These are phyloP conservation scores for Rhimphoctona megacephalus DNA, from an alignment of 2,888 invertebrate genomes.

Conservation along the genomic window DNA sequence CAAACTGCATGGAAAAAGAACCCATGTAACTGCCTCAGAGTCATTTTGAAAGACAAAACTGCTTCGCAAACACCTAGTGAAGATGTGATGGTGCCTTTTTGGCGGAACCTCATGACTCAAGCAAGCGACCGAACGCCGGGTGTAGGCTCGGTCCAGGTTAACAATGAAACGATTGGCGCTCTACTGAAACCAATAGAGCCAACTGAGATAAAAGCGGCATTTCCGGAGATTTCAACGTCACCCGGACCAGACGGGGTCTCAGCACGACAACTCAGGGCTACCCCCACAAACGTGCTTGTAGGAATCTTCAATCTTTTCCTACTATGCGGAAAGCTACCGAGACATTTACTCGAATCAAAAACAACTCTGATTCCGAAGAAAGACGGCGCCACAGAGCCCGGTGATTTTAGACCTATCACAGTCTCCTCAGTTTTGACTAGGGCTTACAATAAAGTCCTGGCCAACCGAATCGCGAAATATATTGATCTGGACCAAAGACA, in stretches of 20 bases:
- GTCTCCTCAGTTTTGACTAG: conserved; percentile 63
- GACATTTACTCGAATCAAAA: conserved; percentile 39
- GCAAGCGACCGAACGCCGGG: conserved; percentile 21
- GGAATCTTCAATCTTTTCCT: conserved; percentile 69
- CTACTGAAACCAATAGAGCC: conserved; percentile 55
- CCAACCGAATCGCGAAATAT: conserved; percentile 1
- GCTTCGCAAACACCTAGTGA: not conserved
- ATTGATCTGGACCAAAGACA: conserved; percentile 64
- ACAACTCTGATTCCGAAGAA: conserved; percentile 72
- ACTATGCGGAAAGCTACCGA: conserved; percentile 59
- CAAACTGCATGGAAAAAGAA: conserved; percentile 63
- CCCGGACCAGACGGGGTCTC: conserved; percentile 70
- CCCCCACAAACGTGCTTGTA: conserved; percentile 47
- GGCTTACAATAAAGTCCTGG: conserved; percentile 66
- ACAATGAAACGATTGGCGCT: not conserved
- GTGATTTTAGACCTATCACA: conserved; percentile 71
- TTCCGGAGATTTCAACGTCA: conserved; percentile 30
- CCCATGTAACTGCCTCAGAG: conserved; percentile 58
- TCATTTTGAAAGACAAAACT: conserved; percentile 49
- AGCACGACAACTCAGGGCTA: conserved; percentile 35
- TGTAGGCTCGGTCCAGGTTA: too few species aligned
- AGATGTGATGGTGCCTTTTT: conserved; percentile 61
- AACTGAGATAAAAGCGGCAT: conserved; percentile 40
- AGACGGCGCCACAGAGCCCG: conserved; percentile 44
- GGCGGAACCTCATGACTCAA: conserved; percentile 49